A percentile compares a stretch with the other conserved stretches of the same genome.
phyloP scores from a whole-genome alignment of 2,888 invertebrate species.

The Thecocarcelia acutangulata region DNA sequence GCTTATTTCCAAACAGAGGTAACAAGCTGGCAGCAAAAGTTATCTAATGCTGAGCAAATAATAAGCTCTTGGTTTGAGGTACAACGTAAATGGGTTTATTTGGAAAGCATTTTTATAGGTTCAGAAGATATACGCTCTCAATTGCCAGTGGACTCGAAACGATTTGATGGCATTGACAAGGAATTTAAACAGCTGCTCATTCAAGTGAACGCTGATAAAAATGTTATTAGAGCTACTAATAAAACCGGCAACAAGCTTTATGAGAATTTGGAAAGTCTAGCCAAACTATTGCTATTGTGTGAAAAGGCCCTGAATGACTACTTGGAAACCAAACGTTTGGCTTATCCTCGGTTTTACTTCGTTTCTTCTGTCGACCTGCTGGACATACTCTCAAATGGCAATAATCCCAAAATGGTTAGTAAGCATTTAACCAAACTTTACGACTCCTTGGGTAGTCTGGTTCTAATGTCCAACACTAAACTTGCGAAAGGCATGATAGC shows the following conservation, averaged over 20 bases:
- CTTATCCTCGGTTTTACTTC: constrained; percentile 97
- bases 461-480: constrained; percentile 84
- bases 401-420: constrained; percentile 88
- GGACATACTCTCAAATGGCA: constrained; percentile 90
- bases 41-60: constrained; percentile 94
- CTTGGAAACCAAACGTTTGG: constrained; percentile 95
- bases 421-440: constrained; percentile 95
- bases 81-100: constrained; percentile 95
- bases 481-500: constrained; percentile 90
- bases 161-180: constrained; percentile 93
- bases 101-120: constrained; percentile 97
- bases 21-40: constrained; percentile 92
- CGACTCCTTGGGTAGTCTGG: constrained; percentile 91
- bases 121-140: constrained; percentile 96
- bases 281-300: constrained; percentile 88
- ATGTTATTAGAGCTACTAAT: constrained; percentile 93
- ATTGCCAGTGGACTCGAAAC: constrained; percentile 92
- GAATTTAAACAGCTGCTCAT: constrained; percentile 87
- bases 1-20: constrained; percentile 92
- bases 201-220: constrained; percentile 88
- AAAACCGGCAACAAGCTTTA: constrained; percentile 87
- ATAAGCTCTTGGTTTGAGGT: constrained; percentile 93
- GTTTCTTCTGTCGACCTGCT: constrained; percentile 96
- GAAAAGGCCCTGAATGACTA: constrained; percentile 97
- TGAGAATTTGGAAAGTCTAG: constrained; percentile 88